Evolutionary conservation across 2,797 vertebrate genomes (phyloP), one percentile per base, ranked within the genome.

Genomic region (Limnodromus scolopaceus): DNA sequence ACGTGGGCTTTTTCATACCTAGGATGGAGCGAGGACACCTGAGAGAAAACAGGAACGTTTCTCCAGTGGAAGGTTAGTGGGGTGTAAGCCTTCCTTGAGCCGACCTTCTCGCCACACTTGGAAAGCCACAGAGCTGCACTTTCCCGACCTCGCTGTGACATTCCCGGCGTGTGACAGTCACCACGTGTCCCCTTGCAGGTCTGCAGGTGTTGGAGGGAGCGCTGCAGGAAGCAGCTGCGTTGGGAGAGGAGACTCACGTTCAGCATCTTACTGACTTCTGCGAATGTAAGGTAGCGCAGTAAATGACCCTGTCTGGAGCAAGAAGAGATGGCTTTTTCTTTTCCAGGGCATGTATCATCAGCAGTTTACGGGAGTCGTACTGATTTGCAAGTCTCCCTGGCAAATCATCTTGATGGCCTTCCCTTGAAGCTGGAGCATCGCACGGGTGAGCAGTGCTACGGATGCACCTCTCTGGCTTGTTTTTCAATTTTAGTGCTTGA

Each of bases 261-360:
- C 86, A 84, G 92, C 91, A 0, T 34, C 77, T 51, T 30, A 4
- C 85, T 6, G 0, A 2, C 13, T 43, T 11, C 34, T 74, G 60
- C 68, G 48, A 6, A 28, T 20, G 0, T 2, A 13, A 68, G 65
- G 76, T 2, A 43, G 48, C 0, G 3, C 2, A 11, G 53, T 1
- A 54, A 51, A 27, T 17, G 55, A 58, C 70, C 74, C 70, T 43
- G 34, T 1, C 63, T n/a, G 23, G 38, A 76, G 65, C 51, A 43
- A 75, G 93, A 54, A 43, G 48, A 46, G 34, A 1, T 2, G 51
- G 9, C 13, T 88, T 14, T n/a, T 66, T 14, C n/a, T 30, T 27
- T 13, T 7, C 80, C 83, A 17, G 58, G 43, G 23, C 28, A 10
- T 1, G 17, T 41, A 20, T 0, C 57, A 28, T 3, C 87, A 75